Percentiles rank a stretch among this genome's conserved stretches.
These are phyloP conservation scores for Rhodinocichla rosea DNA, from an alignment of 2,113 vertebrate species.

Conservation along the genomic window DNA sequence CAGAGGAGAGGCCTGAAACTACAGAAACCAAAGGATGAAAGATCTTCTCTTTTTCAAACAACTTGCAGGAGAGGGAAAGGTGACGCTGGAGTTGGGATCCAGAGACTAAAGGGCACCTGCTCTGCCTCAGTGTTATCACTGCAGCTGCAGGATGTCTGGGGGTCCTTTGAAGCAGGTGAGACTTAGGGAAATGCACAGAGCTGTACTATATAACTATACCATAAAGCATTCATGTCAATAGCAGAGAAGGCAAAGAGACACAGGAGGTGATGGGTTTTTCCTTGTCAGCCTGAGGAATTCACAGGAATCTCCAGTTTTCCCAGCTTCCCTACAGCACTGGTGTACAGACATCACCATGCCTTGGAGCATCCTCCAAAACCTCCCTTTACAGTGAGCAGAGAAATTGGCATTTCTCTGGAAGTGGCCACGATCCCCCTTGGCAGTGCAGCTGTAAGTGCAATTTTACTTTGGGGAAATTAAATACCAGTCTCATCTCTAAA, in stretches of 20 bases:
- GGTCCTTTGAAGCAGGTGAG: background rate
- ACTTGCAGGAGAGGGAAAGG: background rate
- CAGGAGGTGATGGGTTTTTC: background rate
- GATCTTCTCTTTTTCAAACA: background rate
- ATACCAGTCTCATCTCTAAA: background rate
- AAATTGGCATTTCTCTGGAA: background rate
- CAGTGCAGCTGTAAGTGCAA: background rate
- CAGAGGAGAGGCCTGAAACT: background rate
- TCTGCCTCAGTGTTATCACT: background rate
- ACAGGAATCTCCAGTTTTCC: background rate
- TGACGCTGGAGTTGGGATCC: background rate
- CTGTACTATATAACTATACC: background rate
- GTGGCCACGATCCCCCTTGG: fast-evolving
- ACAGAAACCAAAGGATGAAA: background rate
- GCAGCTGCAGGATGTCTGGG: background rate
- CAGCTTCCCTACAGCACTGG: background rate
- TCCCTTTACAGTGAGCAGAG: background rate
- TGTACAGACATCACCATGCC: background rate
- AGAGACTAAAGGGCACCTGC: background rate
- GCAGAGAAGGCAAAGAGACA: background rate
- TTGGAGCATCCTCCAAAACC: background rate
- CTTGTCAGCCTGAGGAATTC: background rate
- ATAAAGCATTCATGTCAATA: background rate
- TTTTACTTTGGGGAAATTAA: background rate
- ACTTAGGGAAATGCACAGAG: background rate